These are phyloP conservation scores for Caiman crocodilus DNA, from an alignment of 2,797 vertebrate genomes.

Conservation along the genomic window DNA sequence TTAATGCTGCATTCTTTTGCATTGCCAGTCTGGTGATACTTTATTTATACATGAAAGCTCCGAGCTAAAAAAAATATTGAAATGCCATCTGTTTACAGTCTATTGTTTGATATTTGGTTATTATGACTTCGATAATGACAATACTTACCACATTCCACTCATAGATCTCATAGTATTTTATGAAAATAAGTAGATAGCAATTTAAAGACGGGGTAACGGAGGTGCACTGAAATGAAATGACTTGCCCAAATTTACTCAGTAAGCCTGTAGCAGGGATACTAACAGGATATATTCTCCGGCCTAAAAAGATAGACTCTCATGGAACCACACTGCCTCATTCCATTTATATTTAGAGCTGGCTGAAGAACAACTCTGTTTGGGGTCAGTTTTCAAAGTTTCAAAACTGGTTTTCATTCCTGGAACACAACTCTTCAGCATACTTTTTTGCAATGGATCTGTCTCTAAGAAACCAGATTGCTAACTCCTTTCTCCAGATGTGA, in stretches of 20 bases:
- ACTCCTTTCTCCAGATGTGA: background rate
- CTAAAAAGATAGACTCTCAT: background rate
- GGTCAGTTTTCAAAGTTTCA: background rate
- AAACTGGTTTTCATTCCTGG: background rate
- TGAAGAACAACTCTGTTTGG: background rate
- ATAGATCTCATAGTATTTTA: background rate
- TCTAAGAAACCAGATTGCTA: background rate
- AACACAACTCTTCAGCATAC: background rate
- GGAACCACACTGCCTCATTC: background rate
- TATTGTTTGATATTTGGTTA: background rate
- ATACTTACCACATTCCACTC: background rate
- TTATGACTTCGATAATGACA: background rate
- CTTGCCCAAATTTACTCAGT: background rate
- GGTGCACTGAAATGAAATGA: background rate
- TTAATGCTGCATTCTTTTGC: background rate
- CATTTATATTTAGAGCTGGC: background rate
- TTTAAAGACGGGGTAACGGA: background rate
- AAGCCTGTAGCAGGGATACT: background rate
- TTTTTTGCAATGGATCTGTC: background rate
- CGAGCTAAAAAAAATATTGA: background rate
- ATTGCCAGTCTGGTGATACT: rapidly evolving
- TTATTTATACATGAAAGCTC: background rate
- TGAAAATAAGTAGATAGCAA: background rate
- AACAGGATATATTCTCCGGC: background rate
- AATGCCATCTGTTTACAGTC: background rate